Conservation (phyloP, 1,140 invertebrate genomes). For the Rhopalosiphum maidis region DNA sequence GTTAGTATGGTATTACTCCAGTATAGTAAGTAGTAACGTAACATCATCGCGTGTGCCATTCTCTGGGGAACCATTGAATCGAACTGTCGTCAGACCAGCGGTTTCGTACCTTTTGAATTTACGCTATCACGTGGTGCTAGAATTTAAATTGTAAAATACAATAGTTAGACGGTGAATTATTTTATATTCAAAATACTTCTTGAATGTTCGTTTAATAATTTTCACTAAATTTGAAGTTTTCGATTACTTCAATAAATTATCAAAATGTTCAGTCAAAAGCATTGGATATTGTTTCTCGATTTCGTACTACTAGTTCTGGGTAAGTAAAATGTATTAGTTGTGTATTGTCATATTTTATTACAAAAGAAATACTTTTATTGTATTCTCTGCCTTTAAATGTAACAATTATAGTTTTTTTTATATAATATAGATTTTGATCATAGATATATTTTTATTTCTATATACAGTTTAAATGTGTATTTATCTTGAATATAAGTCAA, state of each 20-base stretch:
- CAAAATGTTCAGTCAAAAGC: slow-evolving; percentile 43
- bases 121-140: slow-evolving; percentile 17
- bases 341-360: neutral
- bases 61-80: slow-evolving; percentile 51
- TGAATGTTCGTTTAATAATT: neutral
- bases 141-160: neutral
- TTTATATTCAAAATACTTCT: neutral
- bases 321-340: neutral
- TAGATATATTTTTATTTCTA: neutral
- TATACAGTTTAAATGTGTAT: neutral
- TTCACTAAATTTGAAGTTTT: neutral
- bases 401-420: neutral
- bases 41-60: slow-evolving; percentile 38
- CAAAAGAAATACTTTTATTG: neutral
- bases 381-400: neutral
- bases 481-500: neutral
- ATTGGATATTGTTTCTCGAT: slow-evolving; percentile 41
- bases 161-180: neutral
- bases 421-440: neutral
- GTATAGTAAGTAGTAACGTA: slow-evolving; percentile 10
- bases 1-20: neutral
- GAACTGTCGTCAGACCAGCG: neutral
- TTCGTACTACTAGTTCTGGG: neutral
- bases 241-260: neutral
- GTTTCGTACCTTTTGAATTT: neutral